Evolutionary conservation across 1,140 invertebrate genomes (phyloP).

Genomic region (Nylanderia fulva): DNA sequence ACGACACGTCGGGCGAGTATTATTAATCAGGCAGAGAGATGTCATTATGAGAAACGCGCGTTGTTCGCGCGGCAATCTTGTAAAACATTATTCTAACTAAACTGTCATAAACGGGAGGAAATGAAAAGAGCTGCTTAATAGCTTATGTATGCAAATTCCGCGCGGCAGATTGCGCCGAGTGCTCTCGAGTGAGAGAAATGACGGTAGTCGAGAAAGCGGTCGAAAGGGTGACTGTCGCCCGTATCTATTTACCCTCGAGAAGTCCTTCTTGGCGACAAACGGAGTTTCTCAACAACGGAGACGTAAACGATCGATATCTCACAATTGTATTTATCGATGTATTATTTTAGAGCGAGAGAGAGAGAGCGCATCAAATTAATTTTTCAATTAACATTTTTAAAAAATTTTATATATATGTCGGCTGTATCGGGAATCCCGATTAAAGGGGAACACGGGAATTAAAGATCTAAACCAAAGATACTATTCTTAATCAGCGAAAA

Average conservation of each 20-base stretch:
- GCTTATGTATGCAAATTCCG: constrained; percentile 86
- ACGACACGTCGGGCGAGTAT: constrained; percentile 74
- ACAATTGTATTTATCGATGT: constrained; percentile 10
- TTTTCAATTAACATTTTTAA: neutral
- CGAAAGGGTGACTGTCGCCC: constrained; percentile 81
- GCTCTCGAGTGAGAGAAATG: constrained; percentile 78
- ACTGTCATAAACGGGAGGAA: constrained; percentile 87
- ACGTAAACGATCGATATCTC: constrained; percentile 29
- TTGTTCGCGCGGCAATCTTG: constrained; percentile 84
- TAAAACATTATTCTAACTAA: constrained; percentile 86
- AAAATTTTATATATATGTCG: too few relatives aligned
- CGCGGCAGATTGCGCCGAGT: constrained; percentile 84
- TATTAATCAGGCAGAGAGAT: constrained; percentile 84
- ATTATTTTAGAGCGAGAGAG: too few relatives aligned
- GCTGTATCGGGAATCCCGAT: too few relatives aligned
- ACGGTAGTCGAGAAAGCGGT: constrained; percentile 78
- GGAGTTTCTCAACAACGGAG: constrained; percentile 8
- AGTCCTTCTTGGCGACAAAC: constrained; percentile 69
- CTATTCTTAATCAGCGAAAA: too few relatives aligned
- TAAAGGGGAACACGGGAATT: too few relatives aligned
- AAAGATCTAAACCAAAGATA: too few relatives aligned
- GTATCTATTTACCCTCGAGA: constrained; percentile 63
- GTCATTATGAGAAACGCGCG: constrained; percentile 75
- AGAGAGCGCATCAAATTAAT: too few relatives aligned
- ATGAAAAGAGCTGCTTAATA: constrained; percentile 87